Evolutionary conservation across 2,888 invertebrate species (phyloP), one percentile per base, ranked within the genome.

Genomic region (Rotaria magnacalcarata): DNA sequence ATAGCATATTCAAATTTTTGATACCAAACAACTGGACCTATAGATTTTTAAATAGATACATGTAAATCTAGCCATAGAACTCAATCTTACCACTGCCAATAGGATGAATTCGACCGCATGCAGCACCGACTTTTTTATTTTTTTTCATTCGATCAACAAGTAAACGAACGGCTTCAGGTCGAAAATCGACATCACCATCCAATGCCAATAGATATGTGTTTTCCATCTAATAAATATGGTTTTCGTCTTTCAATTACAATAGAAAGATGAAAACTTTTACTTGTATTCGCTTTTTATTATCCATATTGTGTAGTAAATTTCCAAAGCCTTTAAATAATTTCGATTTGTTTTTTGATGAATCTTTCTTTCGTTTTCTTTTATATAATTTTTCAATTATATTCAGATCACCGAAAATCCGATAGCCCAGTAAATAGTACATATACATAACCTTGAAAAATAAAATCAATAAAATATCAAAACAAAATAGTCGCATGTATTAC

Each of bases 1-100:
- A 99, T 96, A 80, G 99, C 98, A 91, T 99, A 99, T 92, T 99
- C 98, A 92, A 99, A 99, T 93, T 96, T 94, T 92, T 99, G 99
- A 91, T 99, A 99, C 97, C 98, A 98, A 87, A 96, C 96, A 97
- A 98, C 97, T 0, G 96, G 95, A 87, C 97, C 96, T 67, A 50
- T 14, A 16, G 11, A 3, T 52, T 5, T 52, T 52, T 52, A 14
- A 14, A 52, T 1, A 52, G 4, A 52, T 14, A 52, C 0, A 52
- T 52, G 14, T 52, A 11, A 67, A 34, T 34, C 24, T 10, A 56
- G 24, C 7, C 5, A 21, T 56, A 2, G 24, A 56, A 56, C 2
- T 56, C 7, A 2, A 56, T 24, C 56, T 16, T 67, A 67, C 67
- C 80, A 88, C 89, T 84, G 21, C 97, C 97, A 86, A 98, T 94